Evolutionary conservation across 2,888 invertebrate species (phyloP).

Genomic region (Salticus scenicus): DNA sequence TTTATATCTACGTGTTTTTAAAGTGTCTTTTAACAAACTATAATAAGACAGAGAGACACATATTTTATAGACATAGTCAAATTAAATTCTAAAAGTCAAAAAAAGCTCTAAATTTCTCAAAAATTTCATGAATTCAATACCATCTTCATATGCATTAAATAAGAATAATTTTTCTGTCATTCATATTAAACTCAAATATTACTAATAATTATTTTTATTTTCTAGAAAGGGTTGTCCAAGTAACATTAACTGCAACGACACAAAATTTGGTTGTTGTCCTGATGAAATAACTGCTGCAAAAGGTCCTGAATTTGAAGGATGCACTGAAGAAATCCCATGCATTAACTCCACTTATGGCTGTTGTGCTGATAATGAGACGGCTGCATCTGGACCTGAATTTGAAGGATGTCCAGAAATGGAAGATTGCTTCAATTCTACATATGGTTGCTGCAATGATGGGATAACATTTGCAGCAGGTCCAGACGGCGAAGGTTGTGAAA

Average conservation of each 20-base stretch:
- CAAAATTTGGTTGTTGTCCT: constrained; percentile 81
- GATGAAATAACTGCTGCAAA: constrained; percentile 82
- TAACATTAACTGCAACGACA: constrained; percentile 2
- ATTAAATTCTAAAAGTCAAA: no score
- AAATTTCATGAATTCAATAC: no score
- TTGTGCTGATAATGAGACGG: constrained; percentile 87
- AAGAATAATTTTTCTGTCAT: no score
- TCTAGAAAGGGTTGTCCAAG: constrained; percentile 57
- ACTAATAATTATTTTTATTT: no score
- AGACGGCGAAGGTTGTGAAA: constrained; percentile 72
- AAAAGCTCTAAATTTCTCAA: no score
- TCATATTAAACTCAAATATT: no score
- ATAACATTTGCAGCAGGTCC: constrained; percentile 73
- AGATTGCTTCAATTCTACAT: constrained; percentile 71
- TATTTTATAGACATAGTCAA: no score
- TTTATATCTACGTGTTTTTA: no score
- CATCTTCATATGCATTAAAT: no score
- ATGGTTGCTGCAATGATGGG: constrained; percentile 92
- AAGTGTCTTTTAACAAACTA: no score
- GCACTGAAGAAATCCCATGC: constrained; percentile 34
- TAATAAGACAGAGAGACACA: no score
- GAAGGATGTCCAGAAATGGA: constrained; percentile 36
- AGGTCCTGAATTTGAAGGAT: constrained; percentile 83
- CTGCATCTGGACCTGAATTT: constrained; percentile 81
- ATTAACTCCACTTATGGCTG: constrained; percentile 83